Base-by-base conservation (phyloP, 2,888 invertebrate genomes). In the Caenorhabditis plicata region DNA sequence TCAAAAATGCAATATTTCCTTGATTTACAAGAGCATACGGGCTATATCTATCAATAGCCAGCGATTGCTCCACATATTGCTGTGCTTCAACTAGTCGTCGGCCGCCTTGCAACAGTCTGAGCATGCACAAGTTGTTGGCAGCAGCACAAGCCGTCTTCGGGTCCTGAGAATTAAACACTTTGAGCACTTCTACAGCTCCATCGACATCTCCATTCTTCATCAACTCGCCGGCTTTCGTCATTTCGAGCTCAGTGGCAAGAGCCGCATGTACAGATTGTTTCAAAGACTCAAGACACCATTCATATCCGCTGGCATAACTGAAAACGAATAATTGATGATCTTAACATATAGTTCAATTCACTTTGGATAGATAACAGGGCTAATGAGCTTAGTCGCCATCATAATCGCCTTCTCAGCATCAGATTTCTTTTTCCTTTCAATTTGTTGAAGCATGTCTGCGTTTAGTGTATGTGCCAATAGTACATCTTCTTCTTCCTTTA, bases 251-350 rank as follows among this genome's bases (percentile, higher is more conserved):
- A 73, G 88, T 89, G 36, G 90, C 92, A 65, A 91, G 85, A 81
- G 87, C 87, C 31, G 88, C 87, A 75, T 89, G 90, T 81, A 87
- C 88, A n/a, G 94, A 92, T 40, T 75, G 89, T 81, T 92, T 91
- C 44, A 96, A 89, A 20, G 90, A 88, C 73, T 93, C 92, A 46
- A 94, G 90, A 82, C 96, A 96, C 94, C 86, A 86, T 64, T 85
- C 84, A 76, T 85, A 85, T 41, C 85, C 85, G 29, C 81, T 81
- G 31, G 82, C 76, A 69, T 85, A 85, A 33, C 82, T 82, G 22
- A 36, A 54, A 36, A 35, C 23, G n/a, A 5, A 25, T 19, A 41
- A 2, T 4, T 13, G 17, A 1, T 11, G 9, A n/a, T 36, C 36
- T n/a, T 7, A 8, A 29, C 31, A 22, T n/a, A 25, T 36, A n/a